These are phyloP conservation scores for Papilio glaucus DNA, from an alignment of 1,140 invertebrate genomes.

Conservation along the genomic window DNA sequence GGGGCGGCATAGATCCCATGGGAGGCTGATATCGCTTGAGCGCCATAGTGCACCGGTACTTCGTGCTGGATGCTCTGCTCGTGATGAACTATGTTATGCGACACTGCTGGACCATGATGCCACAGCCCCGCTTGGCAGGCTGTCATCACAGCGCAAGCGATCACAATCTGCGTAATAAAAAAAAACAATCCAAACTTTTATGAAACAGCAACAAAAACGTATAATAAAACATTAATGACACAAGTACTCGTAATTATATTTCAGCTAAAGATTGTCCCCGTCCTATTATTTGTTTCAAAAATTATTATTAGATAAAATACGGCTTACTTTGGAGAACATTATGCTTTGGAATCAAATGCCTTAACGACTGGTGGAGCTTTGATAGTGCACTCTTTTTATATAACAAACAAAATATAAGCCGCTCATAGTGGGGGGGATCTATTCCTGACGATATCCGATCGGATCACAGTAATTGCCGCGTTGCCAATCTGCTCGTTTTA, in stretches of 20 bases:
- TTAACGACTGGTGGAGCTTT: slow-evolving; percentile 72
- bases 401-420: slow-evolving; percentile 79
- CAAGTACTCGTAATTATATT: neutral
- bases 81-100: slow-evolving; percentile 73
- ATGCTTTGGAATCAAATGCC: slow-evolving; percentile 70
- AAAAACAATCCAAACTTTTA: neutral
- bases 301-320: slow-evolving; percentile 41
- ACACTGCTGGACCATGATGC: slow-evolving; percentile 76
- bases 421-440: slow-evolving; percentile 64
- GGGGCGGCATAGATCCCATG: slow-evolving; percentile 50
- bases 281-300: slow-evolving; percentile 29
- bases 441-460: slow-evolving; percentile 79
- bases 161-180: slow-evolving; percentile 56
- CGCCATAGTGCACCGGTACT: slow-evolving; percentile 61
- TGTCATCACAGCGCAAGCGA: slow-evolving; percentile 65
- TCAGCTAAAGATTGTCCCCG: neutral
- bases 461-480: slow-evolving; percentile 76
- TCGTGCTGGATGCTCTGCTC: slow-evolving; percentile 66
- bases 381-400: slow-evolving; percentile 79
- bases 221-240: neutral
- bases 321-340: slow-evolving; percentile 77
- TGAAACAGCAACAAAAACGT: neutral
- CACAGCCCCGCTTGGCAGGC: slow-evolving; percentile 74
- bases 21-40: slow-evolving; percentile 39
- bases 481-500: slow-evolving; percentile 79